A percentile compares a stretch with the other conserved stretches of the same genome.
These are phyloP conservation scores for Sebastes matsubarae DNA, from an alignment of 2,797 vertebrate genomes.

Conservation along the genomic window DNA sequence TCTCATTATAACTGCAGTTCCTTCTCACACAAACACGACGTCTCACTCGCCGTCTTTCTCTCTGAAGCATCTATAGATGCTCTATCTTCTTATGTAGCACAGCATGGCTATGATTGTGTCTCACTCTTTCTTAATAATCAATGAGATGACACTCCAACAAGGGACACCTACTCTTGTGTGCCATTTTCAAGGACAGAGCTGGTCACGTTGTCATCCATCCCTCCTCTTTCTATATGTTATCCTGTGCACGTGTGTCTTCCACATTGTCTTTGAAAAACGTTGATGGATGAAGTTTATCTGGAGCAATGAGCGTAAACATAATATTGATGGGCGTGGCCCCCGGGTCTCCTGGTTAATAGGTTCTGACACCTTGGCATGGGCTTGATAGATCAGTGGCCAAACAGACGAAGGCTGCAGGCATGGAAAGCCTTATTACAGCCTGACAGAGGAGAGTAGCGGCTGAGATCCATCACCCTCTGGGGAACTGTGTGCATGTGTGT, in stretches of 20 bases:
- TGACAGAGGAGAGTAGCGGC: slow-evolving; percentile 55
- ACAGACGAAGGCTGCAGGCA: slow-evolving; percentile 58
- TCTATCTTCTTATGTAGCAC: background rate
- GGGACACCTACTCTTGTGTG: background rate
- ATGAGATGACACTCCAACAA: background rate
- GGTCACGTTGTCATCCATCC: background rate
- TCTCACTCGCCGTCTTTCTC: background rate
- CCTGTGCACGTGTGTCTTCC: background rate
- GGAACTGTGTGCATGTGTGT: slow-evolving; percentile 49
- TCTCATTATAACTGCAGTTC: background rate
- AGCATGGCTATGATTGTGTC: background rate
- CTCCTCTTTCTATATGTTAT: background rate
- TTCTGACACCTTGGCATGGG: slow-evolving; percentile 58
- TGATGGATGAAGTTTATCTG: slow-evolving; percentile 53
- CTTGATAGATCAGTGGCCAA: slow-evolving; percentile 71
- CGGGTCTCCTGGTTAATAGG: slow-evolving; percentile 65
- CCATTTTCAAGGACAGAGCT: slow-evolving; percentile 1
- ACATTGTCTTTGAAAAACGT: background rate
- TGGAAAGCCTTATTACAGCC: slow-evolving; percentile 61
- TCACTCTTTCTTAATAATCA: slow-evolving; percentile 10
- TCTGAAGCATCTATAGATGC: background rate
- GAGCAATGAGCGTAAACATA: slow-evolving; percentile 59
- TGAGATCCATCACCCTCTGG: slow-evolving; percentile 68
- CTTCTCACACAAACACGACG: background rate
- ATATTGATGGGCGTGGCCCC: slow-evolving; percentile 54